Base-by-base conservation (phyloP, 2,888 invertebrate genomes). In the Hoplodrina ambigua region DNA sequence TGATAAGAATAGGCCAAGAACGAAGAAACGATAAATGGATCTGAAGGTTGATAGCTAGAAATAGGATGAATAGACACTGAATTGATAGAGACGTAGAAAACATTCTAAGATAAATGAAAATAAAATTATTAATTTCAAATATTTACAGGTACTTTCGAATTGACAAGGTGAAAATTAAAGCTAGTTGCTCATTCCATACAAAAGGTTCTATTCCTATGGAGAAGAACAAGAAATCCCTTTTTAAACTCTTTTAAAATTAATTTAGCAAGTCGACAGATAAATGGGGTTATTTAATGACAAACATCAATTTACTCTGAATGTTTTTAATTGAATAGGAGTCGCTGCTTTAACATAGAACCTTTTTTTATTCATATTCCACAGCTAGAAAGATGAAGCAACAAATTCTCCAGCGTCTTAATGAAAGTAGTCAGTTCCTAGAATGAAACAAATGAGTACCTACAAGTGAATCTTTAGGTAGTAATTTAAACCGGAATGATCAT, bases 401-500 rank as follows among this genome's bases (percentile, higher is more conserved):
- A 49, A 20, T 55, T 13, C 11, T 49, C 15, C 4, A 20, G 7
- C 41, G 3, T n/a, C 72, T 2, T 20, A 5, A n/a, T 11, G 15
- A 41, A 20, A 41, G 15, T 13, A 41, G 30, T 44, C 0, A 50
- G 6, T 64, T 73, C 74, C 19, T 17, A 50, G 55, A 50, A 71
- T 37, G 8, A 30, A 19, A 50, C 41, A 17, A 15, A 15, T 17
- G 5, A 4, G 17, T 46, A 15, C 17, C 5, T 17, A 10, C 17
- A 15, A 17, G 44, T 17, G 25, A 33, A n/a, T 41, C 4, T 41
- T 30, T 44, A 49, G 4, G 17, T 19, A 17, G 54, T 52, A 3
- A 17, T 41, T 8, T 4, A 11, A 30, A 10, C 25, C 44, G 0
- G 10, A 49, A 44, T 73, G 20, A 5, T 17, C 33, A 65, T 17